Base-by-base conservation (phyloP, 2,888 invertebrate genomes). In the Archips xylosteana region DNA sequence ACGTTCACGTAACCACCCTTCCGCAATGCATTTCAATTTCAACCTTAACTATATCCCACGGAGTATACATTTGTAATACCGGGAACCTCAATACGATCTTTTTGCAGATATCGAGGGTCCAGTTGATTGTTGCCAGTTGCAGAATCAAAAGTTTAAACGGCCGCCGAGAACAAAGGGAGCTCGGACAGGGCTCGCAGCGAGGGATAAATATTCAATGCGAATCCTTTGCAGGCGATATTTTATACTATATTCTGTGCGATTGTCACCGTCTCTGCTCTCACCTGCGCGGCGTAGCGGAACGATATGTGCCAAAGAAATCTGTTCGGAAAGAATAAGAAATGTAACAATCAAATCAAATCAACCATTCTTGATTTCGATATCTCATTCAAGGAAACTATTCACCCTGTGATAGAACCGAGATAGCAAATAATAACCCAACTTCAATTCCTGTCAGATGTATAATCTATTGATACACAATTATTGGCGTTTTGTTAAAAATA, bases 121-220 rank as follows among this genome's bases (percentile, higher is more conserved):
- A 92, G 93, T 92, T 91, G 89, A 92, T 88, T 93, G 90, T 93
- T 91, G 91, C 91, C 92, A 90, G 92, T 92, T 93, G 93, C 94
- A 92, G 93, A 93, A 94, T 94, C 92, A 93, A 94, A 94, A 94
- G 93, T 94, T 94, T 94, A 94, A 94, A 94, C 94, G 94, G 91
- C 85, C 90, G 89, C 85, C 86, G 91, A 91, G 92, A 92, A 94
- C 92, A 94, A 94, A 94, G 89, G 89, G 85, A 86, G 85, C 81
- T 91, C 89, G 92, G 93, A 92, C 92, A 88, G 88, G 82, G 87
- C 89, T 86, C 88, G 85, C 84, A 87, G 85, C 83, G 78, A 82
- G 87, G 90, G 89, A 94, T 94, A 93, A 92, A 94, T 94, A 94
- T 94, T 94, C 92, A 90, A 94, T 92, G 91, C 88, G 93, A 94